Base-by-base conservation (phyloP, 64 coral and sea anemone species). In the Montipora sp. region DNA sequence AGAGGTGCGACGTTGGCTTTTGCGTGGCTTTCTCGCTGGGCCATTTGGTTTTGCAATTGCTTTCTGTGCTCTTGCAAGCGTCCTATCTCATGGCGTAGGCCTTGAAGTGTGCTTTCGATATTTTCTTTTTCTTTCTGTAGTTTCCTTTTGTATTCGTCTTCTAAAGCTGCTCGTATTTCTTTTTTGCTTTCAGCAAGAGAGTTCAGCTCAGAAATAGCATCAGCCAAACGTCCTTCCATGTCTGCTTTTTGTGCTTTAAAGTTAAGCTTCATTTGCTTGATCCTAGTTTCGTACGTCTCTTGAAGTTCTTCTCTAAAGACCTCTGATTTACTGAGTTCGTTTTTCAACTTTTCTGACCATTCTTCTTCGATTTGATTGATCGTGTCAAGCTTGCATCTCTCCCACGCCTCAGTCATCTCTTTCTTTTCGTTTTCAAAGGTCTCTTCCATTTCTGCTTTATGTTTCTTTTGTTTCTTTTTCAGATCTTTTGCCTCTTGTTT, bases 371-470 rank as follows among this genome's bases (percentile, higher is more conserved):
- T 94, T 89, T 92, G 90, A 2, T 93, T 75, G 45, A 92, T 90
- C 7, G 87, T 77, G 55, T 89, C 95, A 22, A 94, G 77, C 92
- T 94, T 98, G 6, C 80, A 79, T 27, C 88, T 94, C 13, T 88
- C 84, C 44, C 94, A 80, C 9, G 69, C 51, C 51, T 94, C 77
- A 36, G 83, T 82, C 21, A 92, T 79, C 59, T 87, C 43, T 70
- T 92, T 98, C 76, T 88, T 94, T 91, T 98, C 95, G 48, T 92
- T 93, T 89, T 81, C 89, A 61, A 93, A 94, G 3, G 92, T 79
- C 80, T 92, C 51, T 55, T 92, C 59, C 49, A 98, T 75, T 14
- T 88, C 89, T 21, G 84, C 87, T 84, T 91, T 93, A 15, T 90
- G 89, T 79, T 89, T 90, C 65, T 94, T 87, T 23, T 89, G 81